Conservation (phyloP, 1,140 invertebrate species). For the Drosophila bifasciata region DNA sequence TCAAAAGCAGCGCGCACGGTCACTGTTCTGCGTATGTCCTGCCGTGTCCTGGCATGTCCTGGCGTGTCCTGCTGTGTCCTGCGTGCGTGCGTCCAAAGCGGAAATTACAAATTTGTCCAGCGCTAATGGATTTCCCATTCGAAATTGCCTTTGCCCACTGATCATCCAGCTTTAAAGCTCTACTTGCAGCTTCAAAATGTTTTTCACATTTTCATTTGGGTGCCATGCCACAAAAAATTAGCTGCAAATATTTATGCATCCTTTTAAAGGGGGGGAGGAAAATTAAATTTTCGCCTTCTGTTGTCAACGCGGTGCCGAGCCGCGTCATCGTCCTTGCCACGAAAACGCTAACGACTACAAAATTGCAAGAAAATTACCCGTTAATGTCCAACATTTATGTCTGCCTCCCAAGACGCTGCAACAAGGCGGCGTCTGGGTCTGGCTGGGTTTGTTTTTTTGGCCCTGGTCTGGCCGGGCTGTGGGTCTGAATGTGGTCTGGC, state of each 20-base stretch:
- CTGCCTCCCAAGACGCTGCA: slow-evolving; percentile 60
- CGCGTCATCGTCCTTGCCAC: slow-evolving; percentile 69
- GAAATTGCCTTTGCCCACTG: slow-evolving; percentile 62
- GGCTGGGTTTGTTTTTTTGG: slow-evolving; percentile 40
- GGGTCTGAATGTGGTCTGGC: slow-evolving; percentile 49
- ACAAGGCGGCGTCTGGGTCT: slow-evolving; percentile 51
- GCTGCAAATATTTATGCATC: slow-evolving; percentile 59
- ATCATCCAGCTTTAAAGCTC: slow-evolving; percentile 25
- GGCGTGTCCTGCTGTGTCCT: slow-evolving; percentile 47
- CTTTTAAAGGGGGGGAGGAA: slow-evolving; percentile 7
- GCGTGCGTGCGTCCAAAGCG: slow-evolving; percentile 66
- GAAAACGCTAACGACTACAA: slow-evolving; percentile 83
- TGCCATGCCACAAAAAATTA: slow-evolving; percentile 51
- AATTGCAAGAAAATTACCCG: slow-evolving; percentile 83
- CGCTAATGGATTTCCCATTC: slow-evolving; percentile 79
- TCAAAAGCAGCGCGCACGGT: slow-evolving; percentile 50
- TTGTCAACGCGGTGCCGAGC: slow-evolving; percentile 25
- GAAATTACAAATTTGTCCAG: slow-evolving; percentile 83
- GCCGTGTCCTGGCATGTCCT: slow-evolving; percentile 48
- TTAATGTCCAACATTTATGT: slow-evolving; percentile 83
- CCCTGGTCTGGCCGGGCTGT: slow-evolving; percentile 14
- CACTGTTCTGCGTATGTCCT: slow-evolving; percentile 21
- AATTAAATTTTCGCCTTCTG: slow-evolving; percentile 63
- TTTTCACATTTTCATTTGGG: neutral
- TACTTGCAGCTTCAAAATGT: neutral